Conservation (phyloP, 2,113 vertebrate genomes). For the Alligator sinensis region DNA sequence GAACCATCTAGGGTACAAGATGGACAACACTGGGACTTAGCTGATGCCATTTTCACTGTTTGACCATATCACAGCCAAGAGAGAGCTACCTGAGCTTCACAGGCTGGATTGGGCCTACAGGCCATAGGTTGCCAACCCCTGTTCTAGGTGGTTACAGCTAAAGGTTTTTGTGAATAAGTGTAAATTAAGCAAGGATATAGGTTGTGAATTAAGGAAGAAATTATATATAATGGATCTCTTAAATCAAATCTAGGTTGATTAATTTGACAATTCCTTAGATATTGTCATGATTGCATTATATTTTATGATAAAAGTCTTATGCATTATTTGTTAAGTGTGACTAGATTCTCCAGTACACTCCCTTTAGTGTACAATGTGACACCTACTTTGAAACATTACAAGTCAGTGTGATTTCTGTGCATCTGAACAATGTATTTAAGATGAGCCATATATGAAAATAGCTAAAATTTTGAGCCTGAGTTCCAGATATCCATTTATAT, state of each 20-base stretch:
- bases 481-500: neutral
- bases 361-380: neutral
- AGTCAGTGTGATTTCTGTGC: neutral
- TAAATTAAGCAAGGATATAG: neutral
- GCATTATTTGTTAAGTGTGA: neutral
- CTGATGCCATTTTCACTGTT: no score
- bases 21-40: no score
- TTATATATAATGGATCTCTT: neutral
- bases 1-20: no score
- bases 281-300: neutral
- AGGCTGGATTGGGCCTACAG: no score
- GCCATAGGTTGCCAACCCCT: no score
- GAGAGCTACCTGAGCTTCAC: no score
- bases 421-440: neutral
- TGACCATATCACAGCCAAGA: no score
- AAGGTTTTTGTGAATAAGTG: neutral
- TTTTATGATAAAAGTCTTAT: neutral
- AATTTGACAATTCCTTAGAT: neutral
- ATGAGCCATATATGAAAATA: neutral
- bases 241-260: neutral
- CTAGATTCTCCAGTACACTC: neutral
- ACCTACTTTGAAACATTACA: neutral
- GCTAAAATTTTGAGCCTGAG: neutral
- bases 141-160: neutral
- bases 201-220: neutral